Percentiles rank a stretch among this genome's conserved stretches.
phyloP scores from a whole-genome alignment of 2,113 vertebrate genomes.

The Grammomys surdaster region DNA sequence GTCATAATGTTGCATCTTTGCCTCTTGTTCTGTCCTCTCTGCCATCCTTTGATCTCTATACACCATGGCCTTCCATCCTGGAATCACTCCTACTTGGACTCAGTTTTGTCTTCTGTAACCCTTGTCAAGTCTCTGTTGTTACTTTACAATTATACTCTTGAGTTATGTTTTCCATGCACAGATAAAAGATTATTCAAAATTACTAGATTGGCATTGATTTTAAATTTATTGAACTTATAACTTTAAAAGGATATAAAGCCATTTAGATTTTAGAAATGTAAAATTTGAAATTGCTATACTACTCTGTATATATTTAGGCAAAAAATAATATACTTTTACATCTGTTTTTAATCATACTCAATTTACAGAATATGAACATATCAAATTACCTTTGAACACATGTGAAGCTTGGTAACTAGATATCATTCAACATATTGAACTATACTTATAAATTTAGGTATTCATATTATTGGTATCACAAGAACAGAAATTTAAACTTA shows the following conservation, averaged over 20 bases:
- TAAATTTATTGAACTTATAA: not conserved
- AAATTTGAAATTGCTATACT: not conserved
- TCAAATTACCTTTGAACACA: not conserved
- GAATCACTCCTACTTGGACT: not conserved
- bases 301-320: not conserved
- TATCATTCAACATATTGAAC: not conserved
- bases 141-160: not conserved
- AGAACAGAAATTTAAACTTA: not conserved
- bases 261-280: not conserved
- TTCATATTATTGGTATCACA: not conserved
- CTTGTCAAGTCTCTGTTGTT: too few species aligned
- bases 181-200: not conserved
- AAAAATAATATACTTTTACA: not conserved
- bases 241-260: not conserved
- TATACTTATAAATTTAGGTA: not conserved
- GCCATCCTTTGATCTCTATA: accelerated
- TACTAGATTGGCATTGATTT: not conserved
- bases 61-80: too few species aligned
- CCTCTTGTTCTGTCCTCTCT: not conserved
- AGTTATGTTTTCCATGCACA: not conserved
- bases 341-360: not conserved
- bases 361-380: not conserved
- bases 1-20: accelerated
- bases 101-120: not conserved
- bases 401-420: slow-evolving; percentile 27